Base-by-base conservation (phyloP, 2,113 vertebrate species). In the Callipepla californica region DNA sequence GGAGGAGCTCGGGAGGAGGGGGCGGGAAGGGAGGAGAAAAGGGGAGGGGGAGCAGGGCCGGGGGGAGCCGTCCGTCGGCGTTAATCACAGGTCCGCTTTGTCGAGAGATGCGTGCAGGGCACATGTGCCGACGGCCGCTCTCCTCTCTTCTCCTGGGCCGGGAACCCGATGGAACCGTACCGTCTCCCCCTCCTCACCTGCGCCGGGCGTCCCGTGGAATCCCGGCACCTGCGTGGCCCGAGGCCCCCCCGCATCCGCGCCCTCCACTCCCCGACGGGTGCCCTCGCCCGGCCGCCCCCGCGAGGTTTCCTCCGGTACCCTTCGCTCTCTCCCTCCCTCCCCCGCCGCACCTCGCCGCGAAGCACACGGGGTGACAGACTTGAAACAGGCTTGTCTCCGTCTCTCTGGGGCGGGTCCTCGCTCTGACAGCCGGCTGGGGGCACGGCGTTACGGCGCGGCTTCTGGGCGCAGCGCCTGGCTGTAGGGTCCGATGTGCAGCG, bases 1-100 rank as follows among this genome's bases (percentile, higher is more conserved):
- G 61, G n/a, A 83, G 66, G 77, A 86, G 34, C 42, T 47, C 1
- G 76, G 65, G 77, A 69, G 42, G 50, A 59, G 50, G 30, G 36
- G 68, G 34, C 11, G 44, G 53, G 61, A 74, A 9, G 44, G 65
- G 65, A 72, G 72, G 70, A 76, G 70, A 85, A 89, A 79, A 75
- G 14, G 16, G 90, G 69, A 91, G 69, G 70, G 75, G 65, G 84
- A 86, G 61, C 80, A 26, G 66, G n/a, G 45, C 28, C 20, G n/a
- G 14, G 61, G 65, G 34, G 19, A 74, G 50, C 80, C 7, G 32
- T 80, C 8, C 36, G 40, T 18, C 36, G 45, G 66, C 75, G 38
- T 45, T 40, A 69, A 87, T 87, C 57, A 17, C 47, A 12, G 21
- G 28, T 55, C 14, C 74, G 19, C 57, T 32, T 13, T 48, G 65